Percentiles rank a stretch among this genome's conserved stretches.
These are phyloP conservation scores for Tribolium freemani DNA, from an alignment of 2,888 invertebrate genomes.

Conservation along the genomic window DNA sequence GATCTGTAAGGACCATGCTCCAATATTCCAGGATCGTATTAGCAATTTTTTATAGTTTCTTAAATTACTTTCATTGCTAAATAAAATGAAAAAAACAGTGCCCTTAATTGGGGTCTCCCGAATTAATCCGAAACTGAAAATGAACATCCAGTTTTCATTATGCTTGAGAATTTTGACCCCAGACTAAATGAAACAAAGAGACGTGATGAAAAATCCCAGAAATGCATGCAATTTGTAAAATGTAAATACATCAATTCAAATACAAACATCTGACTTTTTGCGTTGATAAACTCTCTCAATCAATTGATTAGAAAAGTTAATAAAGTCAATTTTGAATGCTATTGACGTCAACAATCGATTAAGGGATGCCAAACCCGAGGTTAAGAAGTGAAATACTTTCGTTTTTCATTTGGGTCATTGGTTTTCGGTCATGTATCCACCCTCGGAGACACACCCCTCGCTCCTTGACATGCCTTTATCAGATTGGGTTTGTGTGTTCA, in stretches of 20 bases:
- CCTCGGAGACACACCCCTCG: not conserved
- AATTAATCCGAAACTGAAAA: no score
- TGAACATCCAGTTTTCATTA: no score
- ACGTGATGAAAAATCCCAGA: not conserved
- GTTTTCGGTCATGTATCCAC: not conserved
- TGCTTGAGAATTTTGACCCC: no score
- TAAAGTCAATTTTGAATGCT: not conserved
- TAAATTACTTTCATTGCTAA: no score
- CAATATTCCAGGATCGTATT: no score
- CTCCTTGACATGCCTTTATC: not conserved
- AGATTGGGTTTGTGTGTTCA: no score
- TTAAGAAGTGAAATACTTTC: not conserved
- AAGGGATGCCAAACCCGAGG: constrained; percentile 5
- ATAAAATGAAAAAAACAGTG: no score
- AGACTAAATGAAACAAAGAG: no score
- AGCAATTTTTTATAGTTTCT: no score
- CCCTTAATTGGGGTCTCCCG: no score
- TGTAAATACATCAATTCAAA: not conserved
- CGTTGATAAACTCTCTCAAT: not conserved
- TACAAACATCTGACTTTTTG: no score
- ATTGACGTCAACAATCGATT: constrained; percentile 1
- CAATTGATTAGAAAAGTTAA: not conserved
- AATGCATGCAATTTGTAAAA: not conserved
- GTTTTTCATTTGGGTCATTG: constrained; percentile 13
- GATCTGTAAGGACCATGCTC: no score